Evolutionary conservation across 2,888 invertebrate species (phyloP), one percentile per base, ranked within the genome.

Genomic region (Chaetogeoica ovagalla): DNA sequence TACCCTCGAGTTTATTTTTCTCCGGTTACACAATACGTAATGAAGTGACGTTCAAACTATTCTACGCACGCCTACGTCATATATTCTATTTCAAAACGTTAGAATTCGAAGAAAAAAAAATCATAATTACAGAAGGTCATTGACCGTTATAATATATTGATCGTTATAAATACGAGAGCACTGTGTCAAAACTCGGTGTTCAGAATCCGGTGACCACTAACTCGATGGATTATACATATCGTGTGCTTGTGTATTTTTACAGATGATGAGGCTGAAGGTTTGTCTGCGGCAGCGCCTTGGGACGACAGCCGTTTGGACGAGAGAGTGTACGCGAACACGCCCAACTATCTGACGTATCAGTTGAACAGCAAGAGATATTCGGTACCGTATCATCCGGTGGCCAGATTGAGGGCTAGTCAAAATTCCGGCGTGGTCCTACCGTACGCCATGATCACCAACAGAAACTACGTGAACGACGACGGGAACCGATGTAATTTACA

Each of bases 401-500:
- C 77, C 63, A 62, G 77, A 13, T 57, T 70, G 55, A 79, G 77
- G 23, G 21, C 77, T 23, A 79, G 70, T 13, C 77, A 79, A 23
- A 37, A 60, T 15, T 62, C 77, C 7, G 77, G 77, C 19, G 77
- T 71, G 15, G 70, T 70, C 39, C 37, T 79, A 0, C 77, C 77
- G 52, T 79, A 71, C 63, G 77, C 63, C 23, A 79, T 79, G 76
- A 77, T 77, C 52, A 30, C 66, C 23, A 75, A 77, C 37, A 37
- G 77, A 6, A 70, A 79, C 60, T 70, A 70, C 39, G 39, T 63
- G 55, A 70, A 70, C 63, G 77, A 71, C 39, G 77, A 77, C 8
- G 77, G 23, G 52, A 79, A 70, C 70, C 69, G 77, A 63, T 21
- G 77, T 79, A 79, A 79, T 43, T n/a, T n/a, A n/a, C n/a, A n/a